A percentile compares a stretch with the other conserved stretches of the same genome.
These are phyloP conservation scores for Dendroctonus valens DNA, from an alignment of 1,140 invertebrate genomes.

Conservation along the genomic window DNA sequence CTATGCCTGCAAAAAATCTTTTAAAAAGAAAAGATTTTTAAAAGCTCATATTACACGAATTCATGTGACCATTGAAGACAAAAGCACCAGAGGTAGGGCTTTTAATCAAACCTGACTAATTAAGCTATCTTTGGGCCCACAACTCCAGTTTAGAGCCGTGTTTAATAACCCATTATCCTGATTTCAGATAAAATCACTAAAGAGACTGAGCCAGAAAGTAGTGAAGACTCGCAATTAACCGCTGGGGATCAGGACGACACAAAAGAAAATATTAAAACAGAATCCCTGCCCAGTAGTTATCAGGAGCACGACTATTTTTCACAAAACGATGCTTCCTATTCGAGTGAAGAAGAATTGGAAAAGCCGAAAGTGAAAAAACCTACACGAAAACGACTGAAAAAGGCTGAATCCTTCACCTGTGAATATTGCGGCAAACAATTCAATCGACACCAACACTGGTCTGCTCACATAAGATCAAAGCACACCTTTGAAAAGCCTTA, in stretches of 20 bases:
- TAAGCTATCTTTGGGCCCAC: too few species aligned
- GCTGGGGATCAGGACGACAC: neutral
- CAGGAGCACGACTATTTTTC: neutral
- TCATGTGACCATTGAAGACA: constrained; percentile 7
- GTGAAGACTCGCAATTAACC: constrained; percentile 3
- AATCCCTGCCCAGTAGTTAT: neutral
- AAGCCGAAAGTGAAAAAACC: neutral
- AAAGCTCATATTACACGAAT: constrained; percentile 33
- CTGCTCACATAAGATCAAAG: constrained; percentile 35
- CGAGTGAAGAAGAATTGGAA: constrained; percentile 15
- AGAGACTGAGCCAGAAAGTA: constrained; percentile 8
- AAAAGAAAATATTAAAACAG: constrained; percentile 9
- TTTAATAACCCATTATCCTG: too few species aligned
- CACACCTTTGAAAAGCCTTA: constrained; percentile 40
- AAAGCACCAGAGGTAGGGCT: constrained; percentile 4
- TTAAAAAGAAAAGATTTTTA: constrained; percentile 30
- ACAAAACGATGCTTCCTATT: constrained; percentile 3
- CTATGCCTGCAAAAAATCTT: constrained; percentile 32
- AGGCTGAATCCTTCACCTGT: constrained; percentile 32
- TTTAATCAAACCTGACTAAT: too few species aligned
- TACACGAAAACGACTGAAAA: constrained; percentile 25
- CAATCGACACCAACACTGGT: constrained; percentile 36
- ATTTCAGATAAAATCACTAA: constrained; percentile 4
- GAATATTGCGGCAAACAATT: constrained; percentile 39
- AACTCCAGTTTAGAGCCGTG: too few species aligned